phyloP scores from a whole-genome alignment of 2,113 vertebrate genomes.

The Pseudopodoces humilis region DNA sequence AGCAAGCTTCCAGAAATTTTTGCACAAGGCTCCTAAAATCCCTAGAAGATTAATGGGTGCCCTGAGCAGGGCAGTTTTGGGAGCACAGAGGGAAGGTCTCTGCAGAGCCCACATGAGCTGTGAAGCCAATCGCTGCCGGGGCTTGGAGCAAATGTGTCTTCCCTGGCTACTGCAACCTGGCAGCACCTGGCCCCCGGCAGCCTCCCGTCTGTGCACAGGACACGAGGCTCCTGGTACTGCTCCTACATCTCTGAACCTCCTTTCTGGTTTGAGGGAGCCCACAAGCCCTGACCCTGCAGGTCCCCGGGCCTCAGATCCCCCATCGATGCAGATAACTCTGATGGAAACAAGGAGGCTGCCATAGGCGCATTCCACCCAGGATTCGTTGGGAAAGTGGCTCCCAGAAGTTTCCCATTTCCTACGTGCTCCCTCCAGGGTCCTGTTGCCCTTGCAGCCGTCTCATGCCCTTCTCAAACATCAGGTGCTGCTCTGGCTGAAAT shows the following conservation, averaged over 20 bases:
- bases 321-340: neutral
- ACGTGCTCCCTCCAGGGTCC: rapidly evolving
- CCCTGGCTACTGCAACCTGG: neutral
- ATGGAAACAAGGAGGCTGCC: neutral
- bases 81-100: neutral
- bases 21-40: neutral
- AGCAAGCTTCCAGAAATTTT: neutral
- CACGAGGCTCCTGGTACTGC: neutral
- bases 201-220: neutral
- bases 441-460: neutral
- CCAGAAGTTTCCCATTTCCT: neutral
- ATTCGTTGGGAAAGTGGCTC: neutral
- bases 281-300: neutral
- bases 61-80: neutral
- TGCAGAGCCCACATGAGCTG: neutral
- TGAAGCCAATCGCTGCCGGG: neutral
- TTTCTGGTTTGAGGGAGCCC: neutral
- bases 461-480: rapidly evolving
- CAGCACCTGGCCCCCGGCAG: neutral
- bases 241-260: neutral
- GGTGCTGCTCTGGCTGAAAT: neutral
- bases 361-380: rapidly evolving
- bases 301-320: neutral
- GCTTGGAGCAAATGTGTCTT: neutral
- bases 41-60: neutral